phyloP scores from a whole-genome alignment of 2,113 vertebrate genomes.

The Caranx ignobilis region DNA sequence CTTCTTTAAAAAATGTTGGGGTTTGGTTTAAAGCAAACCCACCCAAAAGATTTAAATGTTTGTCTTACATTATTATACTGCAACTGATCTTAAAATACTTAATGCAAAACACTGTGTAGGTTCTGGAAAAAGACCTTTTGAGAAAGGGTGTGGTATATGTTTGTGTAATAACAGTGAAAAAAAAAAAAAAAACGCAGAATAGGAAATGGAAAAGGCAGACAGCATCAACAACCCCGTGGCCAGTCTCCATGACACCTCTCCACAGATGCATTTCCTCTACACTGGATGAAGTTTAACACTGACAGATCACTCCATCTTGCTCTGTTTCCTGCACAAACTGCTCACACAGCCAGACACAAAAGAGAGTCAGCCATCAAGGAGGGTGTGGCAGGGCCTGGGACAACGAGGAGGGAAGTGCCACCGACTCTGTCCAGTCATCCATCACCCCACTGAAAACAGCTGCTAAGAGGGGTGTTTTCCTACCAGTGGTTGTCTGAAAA shows the following conservation, averaged over 20 bases:
- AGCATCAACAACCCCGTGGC: conserved; percentile 9
- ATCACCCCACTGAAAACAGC: conserved; percentile 46
- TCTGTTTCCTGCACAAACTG: conserved; percentile 41
- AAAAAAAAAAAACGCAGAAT: neutral
- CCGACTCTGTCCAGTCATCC: conserved; percentile 43
- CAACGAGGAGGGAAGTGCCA: conserved; percentile 58
- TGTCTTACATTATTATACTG: neutral
- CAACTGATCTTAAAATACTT: neutral
- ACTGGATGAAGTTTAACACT: conserved; percentile 31
- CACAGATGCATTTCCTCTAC: conserved; percentile 37
- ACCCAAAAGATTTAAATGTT: too few relatives aligned
- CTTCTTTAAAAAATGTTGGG: neutral
- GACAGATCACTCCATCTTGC: conserved; percentile 30
- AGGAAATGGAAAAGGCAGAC: conserved; percentile 5
- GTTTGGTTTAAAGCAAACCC: neutral
- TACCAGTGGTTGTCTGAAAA: conserved; percentile 2
- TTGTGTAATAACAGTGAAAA: neutral
- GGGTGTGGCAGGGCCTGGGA: conserved; percentile 74
- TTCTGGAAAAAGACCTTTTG: neutral
- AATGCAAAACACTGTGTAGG: neutral
- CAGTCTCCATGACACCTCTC: neutral
- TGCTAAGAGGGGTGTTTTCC: conserved; percentile 10
- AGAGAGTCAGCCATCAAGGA: conserved; percentile 54
- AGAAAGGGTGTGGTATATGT: conserved; percentile 19
- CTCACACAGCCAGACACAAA: conserved; percentile 64